Percentiles rank a stretch among this genome's conserved stretches.
phyloP scores from a whole-genome alignment of 2,888 invertebrate species.

The Campoplex nolae region DNA sequence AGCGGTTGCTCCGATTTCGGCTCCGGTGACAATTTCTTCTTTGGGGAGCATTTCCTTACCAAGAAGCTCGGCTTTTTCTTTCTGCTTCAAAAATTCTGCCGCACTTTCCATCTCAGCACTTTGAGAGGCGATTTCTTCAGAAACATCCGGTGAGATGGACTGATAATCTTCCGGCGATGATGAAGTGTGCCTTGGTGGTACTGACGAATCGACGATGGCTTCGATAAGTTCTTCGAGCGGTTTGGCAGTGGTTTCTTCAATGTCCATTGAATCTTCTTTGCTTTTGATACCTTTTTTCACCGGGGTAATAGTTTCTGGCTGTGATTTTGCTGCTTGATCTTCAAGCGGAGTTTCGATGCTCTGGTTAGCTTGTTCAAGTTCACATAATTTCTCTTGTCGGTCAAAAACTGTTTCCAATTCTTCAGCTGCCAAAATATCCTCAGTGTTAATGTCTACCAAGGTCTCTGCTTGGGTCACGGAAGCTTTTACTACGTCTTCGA shows the following conservation, averaged over 20 bases:
- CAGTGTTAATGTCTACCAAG: conserved; percentile 6
- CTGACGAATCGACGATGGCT: conserved; percentile 73
- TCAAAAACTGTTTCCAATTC: conserved; percentile 21
- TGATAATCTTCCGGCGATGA: conserved; percentile 63
- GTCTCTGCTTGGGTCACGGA: conserved; percentile 24
- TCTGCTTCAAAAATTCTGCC: conserved; percentile 22
- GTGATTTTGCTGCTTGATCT: conserved; percentile 56
- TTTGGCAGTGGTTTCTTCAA: conserved; percentile 75
- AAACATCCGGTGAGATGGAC: conserved; percentile 57
- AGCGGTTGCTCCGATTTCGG: conserved; percentile 27
- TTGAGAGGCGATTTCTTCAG: conserved; percentile 27
- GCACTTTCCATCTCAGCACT: neutral
- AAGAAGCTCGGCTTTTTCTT: conserved; percentile 21
- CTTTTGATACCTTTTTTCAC: conserved; percentile 66
- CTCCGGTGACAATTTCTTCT: conserved; percentile 34
- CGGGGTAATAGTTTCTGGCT: conserved; percentile 69
- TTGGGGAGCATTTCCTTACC: conserved; percentile 25
- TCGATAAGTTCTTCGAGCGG: conserved; percentile 77
- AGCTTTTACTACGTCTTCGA: conserved; percentile 25
- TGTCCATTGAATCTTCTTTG: conserved; percentile 72
- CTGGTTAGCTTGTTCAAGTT: conserved; percentile 10
- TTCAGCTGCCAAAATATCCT: conserved; percentile 40
- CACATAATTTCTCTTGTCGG: conserved; percentile 13
- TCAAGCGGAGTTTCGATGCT: conserved; percentile 8
- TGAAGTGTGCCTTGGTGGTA: conserved; percentile 53